Conservation (phyloP, 1,140 invertebrate genomes). For the Aphelenchoides avenae region DNA sequence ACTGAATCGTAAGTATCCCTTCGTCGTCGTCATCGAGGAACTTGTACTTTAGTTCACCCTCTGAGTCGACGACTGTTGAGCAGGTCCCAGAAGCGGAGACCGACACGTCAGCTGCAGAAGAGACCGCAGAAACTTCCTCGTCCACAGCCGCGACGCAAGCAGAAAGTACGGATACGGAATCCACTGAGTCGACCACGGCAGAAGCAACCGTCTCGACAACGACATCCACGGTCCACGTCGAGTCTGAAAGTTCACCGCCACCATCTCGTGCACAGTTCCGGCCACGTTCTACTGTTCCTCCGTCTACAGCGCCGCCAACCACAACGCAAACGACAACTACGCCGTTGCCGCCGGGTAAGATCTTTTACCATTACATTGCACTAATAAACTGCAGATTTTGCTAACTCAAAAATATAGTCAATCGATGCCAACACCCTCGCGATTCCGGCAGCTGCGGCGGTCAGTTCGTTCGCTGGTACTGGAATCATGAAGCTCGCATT, state of each 20-base stretch:
- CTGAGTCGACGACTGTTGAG: too few species aligned
- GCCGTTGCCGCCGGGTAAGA: conserved; percentile 25
- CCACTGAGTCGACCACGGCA: conserved; percentile 8
- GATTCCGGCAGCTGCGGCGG: conserved; percentile 50
- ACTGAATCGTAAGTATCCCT: too few species aligned
- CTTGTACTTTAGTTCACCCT: too few species aligned
- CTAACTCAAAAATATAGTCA: conserved; percentile 18
- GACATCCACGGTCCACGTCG: not conserved
- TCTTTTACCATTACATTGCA: conserved; percentile 11
- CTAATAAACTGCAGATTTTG: too few species aligned
- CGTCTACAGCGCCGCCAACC: conserved; percentile 3
- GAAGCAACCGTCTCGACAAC: not conserved
- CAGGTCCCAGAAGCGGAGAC: too few species aligned
- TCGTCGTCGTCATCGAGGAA: too few species aligned
- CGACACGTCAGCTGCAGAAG: too few species aligned
- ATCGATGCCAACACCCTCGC: conserved; percentile 51
- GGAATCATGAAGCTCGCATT: conserved; percentile 63
- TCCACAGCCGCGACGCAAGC: too few species aligned
- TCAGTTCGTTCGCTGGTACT: conserved; percentile 61
- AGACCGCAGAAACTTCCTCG: too few species aligned
- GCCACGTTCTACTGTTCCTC: conserved; percentile 23
- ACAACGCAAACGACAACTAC: conserved; percentile 24
- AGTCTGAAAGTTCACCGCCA: conserved; percentile 6
- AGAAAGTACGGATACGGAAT: too few species aligned
- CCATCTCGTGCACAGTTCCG: conserved; percentile 3